Base-by-base conservation (phyloP, 2,113 vertebrate genomes). In the Anguilla japonica region DNA sequence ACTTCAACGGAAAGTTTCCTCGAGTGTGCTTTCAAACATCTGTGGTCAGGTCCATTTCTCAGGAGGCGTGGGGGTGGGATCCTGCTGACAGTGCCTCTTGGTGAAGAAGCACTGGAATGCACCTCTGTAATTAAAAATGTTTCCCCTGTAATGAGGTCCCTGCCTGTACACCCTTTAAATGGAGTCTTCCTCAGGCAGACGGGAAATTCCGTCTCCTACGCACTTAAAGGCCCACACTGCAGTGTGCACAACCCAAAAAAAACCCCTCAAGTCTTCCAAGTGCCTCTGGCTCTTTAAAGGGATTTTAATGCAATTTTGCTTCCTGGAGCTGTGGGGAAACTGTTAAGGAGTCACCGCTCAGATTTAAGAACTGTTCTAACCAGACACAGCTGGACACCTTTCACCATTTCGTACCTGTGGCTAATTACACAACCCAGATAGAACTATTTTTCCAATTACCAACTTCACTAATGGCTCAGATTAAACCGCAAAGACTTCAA, bases 91-190 rank as follows among this genome's bases (percentile, higher is more conserved):
- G n/a, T 75, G 71, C n/a, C 71, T 75, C 71, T 75, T 34, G 34
- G 71, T 75, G 71, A 75, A n/a, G 6, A 22, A 29, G 71, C 9
- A 13, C 29, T 75, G 71, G 71, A 75, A 75, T 75, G 71, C 71
- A 34, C 71, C 26, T 75, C 71, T 75, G 29, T 75, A 75, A 75
- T 75, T 75, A 75, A 75, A 75, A n/a, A 75, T 75, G 71, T 75
- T 75, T 26, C 26, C 71, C 71, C 71, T 34, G 71, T 75, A 75
- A 75, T 75, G 71, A 34, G 71, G 71, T 75, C 71, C 29, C 71
- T 34, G 26, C 71, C n/a, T 13, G 34, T 29, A 34, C 26, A 75
- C 2, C 71, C 71, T 29, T 75, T 29, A 75, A 75, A 29, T 11
- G 6, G n/a, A 75, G n/a, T 34, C n/a, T 26, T 34, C 26, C 71